Evolutionary conservation across 2,888 invertebrate species (phyloP), one percentile per base, ranked within the genome.

Genomic region (Pandemis corylana): DNA sequence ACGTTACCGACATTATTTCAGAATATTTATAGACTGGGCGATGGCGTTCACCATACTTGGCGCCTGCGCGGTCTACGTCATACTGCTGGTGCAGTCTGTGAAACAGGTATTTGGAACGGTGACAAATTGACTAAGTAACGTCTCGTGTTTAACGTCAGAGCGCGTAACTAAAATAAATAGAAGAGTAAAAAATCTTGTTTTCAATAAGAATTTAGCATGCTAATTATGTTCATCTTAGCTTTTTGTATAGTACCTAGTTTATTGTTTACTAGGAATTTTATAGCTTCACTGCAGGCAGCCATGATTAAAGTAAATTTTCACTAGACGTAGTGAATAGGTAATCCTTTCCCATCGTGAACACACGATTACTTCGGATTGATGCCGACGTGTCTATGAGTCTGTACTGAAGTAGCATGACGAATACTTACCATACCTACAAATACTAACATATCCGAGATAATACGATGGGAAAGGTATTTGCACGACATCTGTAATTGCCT

Each of bases 51-150:
- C 97, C 66, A 97, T 97, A 89, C 95, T 96, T 87, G 96, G 96
- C 82, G 96, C 97, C 68, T 95, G 95, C 72, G 96, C 97, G 76
- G 97, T 97, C 0, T 97, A 97, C 90, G 95, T 97, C 77, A 97
- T 97, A 68, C 96, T 97, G 82, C 95, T 97, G 76, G 95, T 96
- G 59, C 95, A 95, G 76, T 96, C 96, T 41, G 93, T 96, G n/a
- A 89, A 95, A 82, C 95, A 96, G 95, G 96, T 97, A 92, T 90
- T 87, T 76, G 76, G 73, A 77, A 73, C 59, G 12, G 75, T 76
- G 71, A 68, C 75, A 76, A 76, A 28, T 69, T 76, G 69, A 68
- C 75, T 72, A 72, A 36, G 61, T 53, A 56, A 15, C 71, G 69
- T 61, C 59, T 76, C 41, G 41, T 36, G 36, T 20, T 51, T 51